Percentiles rank a stretch among this genome's conserved stretches.
These are phyloP conservation scores for Passer montanus DNA, from an alignment of 2,113 vertebrate genomes.

Conservation along the genomic window DNA sequence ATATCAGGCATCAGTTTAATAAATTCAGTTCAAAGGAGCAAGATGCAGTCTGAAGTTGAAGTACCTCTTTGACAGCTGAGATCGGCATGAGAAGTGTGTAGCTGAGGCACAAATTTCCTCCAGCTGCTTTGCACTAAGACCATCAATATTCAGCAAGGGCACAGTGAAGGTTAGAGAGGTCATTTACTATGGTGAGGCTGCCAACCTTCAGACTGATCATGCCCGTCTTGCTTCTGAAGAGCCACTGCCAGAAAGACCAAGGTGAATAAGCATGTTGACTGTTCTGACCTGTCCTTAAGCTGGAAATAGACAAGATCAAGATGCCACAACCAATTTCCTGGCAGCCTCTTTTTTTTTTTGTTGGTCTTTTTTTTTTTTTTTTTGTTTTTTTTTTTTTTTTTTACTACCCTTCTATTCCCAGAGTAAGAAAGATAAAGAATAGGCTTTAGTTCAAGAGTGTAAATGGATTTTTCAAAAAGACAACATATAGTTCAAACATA, in stretches of 20 bases:
- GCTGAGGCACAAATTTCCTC: background rate
- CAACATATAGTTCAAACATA: background rate
- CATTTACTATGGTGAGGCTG: background rate
- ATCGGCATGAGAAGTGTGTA: background rate
- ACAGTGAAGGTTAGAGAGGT: background rate
- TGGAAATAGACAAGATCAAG: background rate
- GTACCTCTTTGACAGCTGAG: background rate
- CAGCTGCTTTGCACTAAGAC: background rate
- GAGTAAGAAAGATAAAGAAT: background rate
- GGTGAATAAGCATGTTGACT: background rate
- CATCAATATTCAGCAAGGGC: background rate
- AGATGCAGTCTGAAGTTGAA: background rate
- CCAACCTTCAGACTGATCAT: background rate
- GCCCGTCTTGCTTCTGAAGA: background rate
- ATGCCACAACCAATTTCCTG: background rate
- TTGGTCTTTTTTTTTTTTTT: no score
- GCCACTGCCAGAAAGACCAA: background rate
- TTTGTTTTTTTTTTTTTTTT: background rate
- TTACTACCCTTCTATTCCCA: background rate
- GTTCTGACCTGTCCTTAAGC: background rate
- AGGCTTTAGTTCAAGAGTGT: background rate
- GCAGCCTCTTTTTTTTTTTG: no score
- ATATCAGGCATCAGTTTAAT: background rate
- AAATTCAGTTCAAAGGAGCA: background rate
- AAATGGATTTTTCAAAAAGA: background rate